Base-by-base conservation (phyloP, 2,113 vertebrate species). In the Vulpes ferrilata region DNA sequence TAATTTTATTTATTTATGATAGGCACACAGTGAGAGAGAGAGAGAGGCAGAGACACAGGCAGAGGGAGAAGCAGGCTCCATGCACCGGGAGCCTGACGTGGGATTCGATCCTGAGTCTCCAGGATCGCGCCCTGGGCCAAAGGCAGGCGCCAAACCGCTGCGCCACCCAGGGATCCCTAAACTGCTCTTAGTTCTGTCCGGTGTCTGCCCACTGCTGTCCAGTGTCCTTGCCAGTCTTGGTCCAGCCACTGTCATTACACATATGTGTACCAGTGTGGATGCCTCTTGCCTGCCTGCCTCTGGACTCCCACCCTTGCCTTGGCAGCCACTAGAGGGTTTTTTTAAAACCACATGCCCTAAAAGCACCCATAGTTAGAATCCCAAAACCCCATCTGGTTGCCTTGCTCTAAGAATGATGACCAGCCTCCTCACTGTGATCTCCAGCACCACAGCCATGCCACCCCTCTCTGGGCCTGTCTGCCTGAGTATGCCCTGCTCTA, bases 211-310 rank as follows among this genome's bases (percentile, higher is more conserved):
- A 64, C 51, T 80, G 55, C 27, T 27, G 11, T 64, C 43, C 43
- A 43, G 43, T 10, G 3, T n/a, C 17, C 64, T 65, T 69, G 65
- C 88, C 22, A 5, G 15, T 2, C 35, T 78, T 3, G 10, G 20
- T 55, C 30, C 19, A 35, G 57, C 59, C 69, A 10, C 38, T 20
- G 16, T 5, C 57, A 1, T 35, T 43, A 43, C 8, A 3, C 19
- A 17, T 4, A 0, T 16, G 55, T 87, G 35, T 20, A n/a, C 35
- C 7, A 55, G 1, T 3, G 13, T 53, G 0, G 32, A 32, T 4
- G 9, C 82, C 17, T 88, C 11, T n/a, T 6, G 6, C 74, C 74
- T 13, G 25, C 60, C 60, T 27, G 38, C 71, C 48, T 67, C 38
- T 43, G 3, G 15, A 19, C 64, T 60, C 15, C 19, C 10, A 6